phyloP scores from a whole-genome alignment of 1,140 invertebrate genomes.

The Macrosteles quadrilineatus region DNA sequence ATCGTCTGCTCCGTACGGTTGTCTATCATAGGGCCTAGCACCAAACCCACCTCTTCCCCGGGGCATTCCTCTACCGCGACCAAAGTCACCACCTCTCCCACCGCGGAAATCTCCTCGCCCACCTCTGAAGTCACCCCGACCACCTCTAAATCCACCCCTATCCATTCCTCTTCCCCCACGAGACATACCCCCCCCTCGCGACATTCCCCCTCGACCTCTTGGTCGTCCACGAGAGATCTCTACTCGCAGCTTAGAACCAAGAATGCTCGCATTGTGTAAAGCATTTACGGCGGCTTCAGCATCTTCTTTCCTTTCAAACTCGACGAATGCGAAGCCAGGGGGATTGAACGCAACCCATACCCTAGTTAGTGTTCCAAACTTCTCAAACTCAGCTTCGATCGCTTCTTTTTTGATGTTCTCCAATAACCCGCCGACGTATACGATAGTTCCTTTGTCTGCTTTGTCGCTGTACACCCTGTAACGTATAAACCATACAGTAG shows the following conservation, averaged over 20 bases:
- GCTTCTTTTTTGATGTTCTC: constrained; percentile 87
- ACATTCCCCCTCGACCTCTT: constrained; percentile 56
- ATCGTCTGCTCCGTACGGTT: constrained; percentile 2
- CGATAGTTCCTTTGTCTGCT: constrained; percentile 60
- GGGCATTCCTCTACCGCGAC: constrained; percentile 34
- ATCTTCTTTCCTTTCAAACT: constrained; percentile 94
- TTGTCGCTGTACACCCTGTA: constrained; percentile 37
- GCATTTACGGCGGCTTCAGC: constrained; percentile 91
- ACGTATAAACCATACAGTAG: constrained; percentile 4
- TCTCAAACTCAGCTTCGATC: constrained; percentile 79
- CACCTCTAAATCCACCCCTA: constrained; percentile 53
- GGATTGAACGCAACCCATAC: constrained; percentile 96
- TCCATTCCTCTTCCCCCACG: constrained; percentile 50
- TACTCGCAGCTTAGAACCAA: constrained; percentile 78
- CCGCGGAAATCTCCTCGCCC: constrained; percentile 7
- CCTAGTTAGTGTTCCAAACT: constrained; percentile 91
- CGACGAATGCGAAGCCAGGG: constrained; percentile 97
- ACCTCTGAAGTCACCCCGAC: constrained; percentile 50
- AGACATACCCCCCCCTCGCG: constrained; percentile 55
- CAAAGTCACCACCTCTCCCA: constrained; percentile 43
- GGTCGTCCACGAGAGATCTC: constrained; percentile 77
- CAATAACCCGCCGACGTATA: constrained; percentile 82
- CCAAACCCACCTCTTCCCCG: constrained; percentile 49
- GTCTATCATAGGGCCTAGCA: constrained; percentile 41
- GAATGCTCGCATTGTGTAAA: constrained; percentile 83